Percentiles rank a stretch among this genome's conserved stretches.
Conservation (phyloP, 2,888 invertebrate species). For the Aporophyla lueneburgensis region DNA sequence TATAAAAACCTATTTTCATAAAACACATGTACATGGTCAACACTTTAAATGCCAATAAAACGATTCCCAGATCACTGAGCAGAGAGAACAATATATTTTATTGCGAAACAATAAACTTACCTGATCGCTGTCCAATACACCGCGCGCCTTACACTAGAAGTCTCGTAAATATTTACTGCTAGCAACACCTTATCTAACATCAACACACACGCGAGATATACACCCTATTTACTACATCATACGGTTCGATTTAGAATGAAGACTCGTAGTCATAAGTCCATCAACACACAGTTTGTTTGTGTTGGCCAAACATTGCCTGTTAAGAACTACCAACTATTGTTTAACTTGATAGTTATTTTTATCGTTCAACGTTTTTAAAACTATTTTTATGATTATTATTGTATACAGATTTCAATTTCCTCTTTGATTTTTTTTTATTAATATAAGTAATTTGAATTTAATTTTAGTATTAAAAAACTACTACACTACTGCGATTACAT, state of each 20-base stretch:
- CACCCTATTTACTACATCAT: conserved; percentile 43
- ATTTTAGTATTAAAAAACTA: conserved; percentile 4
- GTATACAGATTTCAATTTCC: conserved; percentile 51
- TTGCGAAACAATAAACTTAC: conserved; percentile 70
- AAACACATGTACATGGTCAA: conserved; percentile 26
- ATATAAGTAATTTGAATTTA: conserved; percentile 12
- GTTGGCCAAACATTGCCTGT: conserved; percentile 71
- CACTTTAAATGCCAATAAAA: conserved; percentile 43
- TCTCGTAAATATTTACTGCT: conserved; percentile 76
- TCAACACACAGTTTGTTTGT: conserved; percentile 70
- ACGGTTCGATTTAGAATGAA: conserved; percentile 59
- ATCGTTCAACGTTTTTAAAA: conserved; percentile 66
- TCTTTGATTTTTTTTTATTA: conserved; percentile 33
- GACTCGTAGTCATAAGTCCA: conserved; percentile 67
- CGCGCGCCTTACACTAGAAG: conserved; percentile 58
- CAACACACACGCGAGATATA: conserved; percentile 60
- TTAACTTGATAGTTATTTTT: conserved; percentile 81
- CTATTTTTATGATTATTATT: conserved; percentile 75
- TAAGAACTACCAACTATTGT: conserved; percentile 77
- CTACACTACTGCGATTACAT: conserved; percentile 26
- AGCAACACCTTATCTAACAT: conserved; percentile 72
- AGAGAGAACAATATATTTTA: conserved; percentile 51
- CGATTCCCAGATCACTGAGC: conserved; percentile 19
- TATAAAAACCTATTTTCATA: conserved; percentile 22
- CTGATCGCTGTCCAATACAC: conserved; percentile 66